phyloP scores from a whole-genome alignment of 2,888 invertebrate genomes.

The Isoperla grammatica region DNA sequence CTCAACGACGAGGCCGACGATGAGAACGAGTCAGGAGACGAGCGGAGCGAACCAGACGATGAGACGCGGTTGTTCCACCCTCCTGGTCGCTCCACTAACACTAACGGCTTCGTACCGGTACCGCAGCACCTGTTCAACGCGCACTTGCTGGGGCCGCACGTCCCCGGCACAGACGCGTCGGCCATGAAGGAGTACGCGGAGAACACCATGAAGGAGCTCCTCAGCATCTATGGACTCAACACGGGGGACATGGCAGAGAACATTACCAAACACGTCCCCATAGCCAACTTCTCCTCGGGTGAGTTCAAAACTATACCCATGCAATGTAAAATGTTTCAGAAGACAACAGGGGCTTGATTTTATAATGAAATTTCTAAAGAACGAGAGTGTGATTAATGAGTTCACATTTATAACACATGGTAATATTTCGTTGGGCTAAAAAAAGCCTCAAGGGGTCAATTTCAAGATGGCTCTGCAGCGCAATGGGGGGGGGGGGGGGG shows the following conservation, averaged over 20 bases:
- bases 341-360: constrained; percentile 19
- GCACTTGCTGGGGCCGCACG: constrained; percentile 16
- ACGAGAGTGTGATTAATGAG: constrained; percentile 20
- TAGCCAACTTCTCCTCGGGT: constrained; percentile 64
- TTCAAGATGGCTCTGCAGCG: constrained; percentile 22
- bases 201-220: constrained; percentile 71
- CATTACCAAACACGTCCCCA: constrained; percentile 61
- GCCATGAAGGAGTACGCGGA: constrained; percentile 71
- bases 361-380: constrained; percentile 16
- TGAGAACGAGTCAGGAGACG: constrained; percentile 11
- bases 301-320: constrained; percentile 38
- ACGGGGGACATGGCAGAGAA: constrained; percentile 62
- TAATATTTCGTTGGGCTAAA: constrained; percentile 15
- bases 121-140: constrained; percentile 37
- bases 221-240: constrained; percentile 70
- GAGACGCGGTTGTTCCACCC: constrained; percentile 11
- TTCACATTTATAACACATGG: constrained; percentile 19
- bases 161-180: constrained; percentile 45
- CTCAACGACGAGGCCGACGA: constrained; percentile 15
- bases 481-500: constrained; percentile 19
- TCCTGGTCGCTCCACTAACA: neutral
- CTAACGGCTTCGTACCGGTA: neutral
- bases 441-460: constrained; percentile 23
- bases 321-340: constrained; percentile 18
- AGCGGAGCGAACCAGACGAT: constrained; percentile 1